Percentiles rank a stretch among this genome's conserved stretches.
phyloP scores from a whole-genome alignment of 2,888 invertebrate genomes.

The Heteromurus nitidus region DNA sequence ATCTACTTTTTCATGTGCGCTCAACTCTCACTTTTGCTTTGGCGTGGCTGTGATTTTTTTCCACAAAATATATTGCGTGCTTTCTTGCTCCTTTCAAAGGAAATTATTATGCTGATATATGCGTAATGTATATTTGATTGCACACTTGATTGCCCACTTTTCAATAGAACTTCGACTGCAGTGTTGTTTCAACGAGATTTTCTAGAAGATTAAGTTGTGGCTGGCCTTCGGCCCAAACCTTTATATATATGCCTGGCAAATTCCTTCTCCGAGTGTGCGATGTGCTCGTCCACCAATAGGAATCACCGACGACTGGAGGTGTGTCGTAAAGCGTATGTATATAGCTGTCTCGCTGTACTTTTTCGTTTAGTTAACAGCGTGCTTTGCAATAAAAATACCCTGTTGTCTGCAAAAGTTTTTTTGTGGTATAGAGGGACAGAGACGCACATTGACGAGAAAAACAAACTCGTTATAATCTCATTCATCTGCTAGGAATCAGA shows the following conservation, averaged over 20 bases:
- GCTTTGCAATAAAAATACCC: no score
- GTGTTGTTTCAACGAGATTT: slow-evolving; percentile 40
- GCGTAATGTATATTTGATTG: neutral
- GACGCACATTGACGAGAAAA: no score
- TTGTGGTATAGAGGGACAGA: no score
- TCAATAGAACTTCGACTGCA: slow-evolving; percentile 13
- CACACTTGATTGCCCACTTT: slow-evolving; percentile 34
- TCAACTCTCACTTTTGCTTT: no score
- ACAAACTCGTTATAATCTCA: no score
- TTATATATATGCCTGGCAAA: slow-evolving; percentile 47
- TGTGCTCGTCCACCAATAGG: slow-evolving; percentile 31
- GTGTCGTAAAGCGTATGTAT: no score
- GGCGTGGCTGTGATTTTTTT: no score
- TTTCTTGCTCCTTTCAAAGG: no score
- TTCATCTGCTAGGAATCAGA: no score
- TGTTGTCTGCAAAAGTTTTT: no score
- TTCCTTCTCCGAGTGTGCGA: slow-evolving; percentile 15
- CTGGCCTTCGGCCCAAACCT: slow-evolving; percentile 30
- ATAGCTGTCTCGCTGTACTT: neutral
- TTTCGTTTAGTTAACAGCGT: neutral
- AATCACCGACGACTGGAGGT: slow-evolving; percentile 35
- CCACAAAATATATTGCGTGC: no score
- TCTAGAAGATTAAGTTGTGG: slow-evolving; percentile 44
- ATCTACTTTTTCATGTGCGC: neutral
- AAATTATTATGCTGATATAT: neutral